Conservation (phyloP, 2,113 vertebrate species). For the Regulus satrapa region DNA sequence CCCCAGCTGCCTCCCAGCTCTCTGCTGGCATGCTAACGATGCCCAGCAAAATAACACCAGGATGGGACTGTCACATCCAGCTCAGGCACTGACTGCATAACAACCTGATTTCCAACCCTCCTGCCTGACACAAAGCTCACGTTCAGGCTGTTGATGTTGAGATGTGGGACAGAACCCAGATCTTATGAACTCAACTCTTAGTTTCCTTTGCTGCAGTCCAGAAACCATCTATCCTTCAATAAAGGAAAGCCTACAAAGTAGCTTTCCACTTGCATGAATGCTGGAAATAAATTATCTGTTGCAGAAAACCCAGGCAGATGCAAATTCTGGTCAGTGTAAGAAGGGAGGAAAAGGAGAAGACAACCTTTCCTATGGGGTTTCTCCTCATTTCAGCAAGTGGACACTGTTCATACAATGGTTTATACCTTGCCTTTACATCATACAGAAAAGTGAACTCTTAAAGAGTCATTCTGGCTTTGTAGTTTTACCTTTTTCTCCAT, state of each 20-base stretch:
- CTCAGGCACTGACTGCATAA: not conserved
- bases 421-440: not conserved
- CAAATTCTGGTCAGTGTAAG: not conserved
- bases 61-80: not conserved
- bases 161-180: not conserved
- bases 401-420: not conserved
- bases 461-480: not conserved
- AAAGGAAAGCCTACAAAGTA: not conserved
- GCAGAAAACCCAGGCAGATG: not conserved
- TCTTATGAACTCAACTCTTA: not conserved
- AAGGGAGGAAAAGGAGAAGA: not conserved
- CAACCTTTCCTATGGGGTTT: not conserved
- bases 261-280: not conserved
- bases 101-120: not conserved
- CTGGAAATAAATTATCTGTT: not conserved
- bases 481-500: not conserved
- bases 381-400: not conserved
- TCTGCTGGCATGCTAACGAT: not conserved
- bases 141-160: not conserved
- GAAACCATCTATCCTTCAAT: not conserved
- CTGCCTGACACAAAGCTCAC: not conserved
- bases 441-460: not conserved
- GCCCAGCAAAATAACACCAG: not conserved
- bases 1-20: not conserved
- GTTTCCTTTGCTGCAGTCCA: not conserved